Conservation (phyloP, 2,113 vertebrate genomes). For the Junco hyemalis region DNA sequence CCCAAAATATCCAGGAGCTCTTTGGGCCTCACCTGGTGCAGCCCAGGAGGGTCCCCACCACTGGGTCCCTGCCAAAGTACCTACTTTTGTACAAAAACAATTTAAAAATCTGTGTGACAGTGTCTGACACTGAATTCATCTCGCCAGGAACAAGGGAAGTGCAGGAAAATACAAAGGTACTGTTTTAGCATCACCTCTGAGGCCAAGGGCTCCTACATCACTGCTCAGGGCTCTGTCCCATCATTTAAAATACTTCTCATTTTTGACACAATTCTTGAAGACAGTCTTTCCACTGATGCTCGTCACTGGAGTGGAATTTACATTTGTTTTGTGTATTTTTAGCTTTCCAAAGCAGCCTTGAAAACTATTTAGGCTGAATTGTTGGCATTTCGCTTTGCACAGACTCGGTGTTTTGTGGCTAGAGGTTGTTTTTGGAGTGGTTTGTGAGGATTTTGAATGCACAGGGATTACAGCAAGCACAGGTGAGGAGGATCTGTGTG, state of each 20-base stretch:
- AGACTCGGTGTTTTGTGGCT: background rate
- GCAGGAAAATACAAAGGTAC: background rate
- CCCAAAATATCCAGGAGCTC: background rate
- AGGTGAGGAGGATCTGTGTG: background rate
- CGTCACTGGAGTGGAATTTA: constrained; percentile 47
- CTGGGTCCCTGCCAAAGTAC: background rate
- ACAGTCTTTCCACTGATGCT: constrained; percentile 17
- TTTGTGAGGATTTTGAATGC: background rate
- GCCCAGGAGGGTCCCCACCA: background rate
- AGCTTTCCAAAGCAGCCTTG: constrained; percentile 50
- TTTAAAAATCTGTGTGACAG: background rate
- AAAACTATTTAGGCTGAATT: constrained; percentile 38
- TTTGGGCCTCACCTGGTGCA: background rate
- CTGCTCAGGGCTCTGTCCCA: background rate
- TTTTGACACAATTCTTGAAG: constrained; percentile 32
- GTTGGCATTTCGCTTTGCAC: background rate
- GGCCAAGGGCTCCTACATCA: background rate
- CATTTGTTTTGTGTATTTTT: constrained; percentile 54
- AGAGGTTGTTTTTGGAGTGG: background rate
- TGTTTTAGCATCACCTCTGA: background rate
- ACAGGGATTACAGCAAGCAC: background rate
- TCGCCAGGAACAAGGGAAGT: background rate
- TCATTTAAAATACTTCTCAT: constrained; percentile 48
- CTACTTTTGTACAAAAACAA: background rate
- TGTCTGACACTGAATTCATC: background rate